These are phyloP conservation scores for Fragum whitleyi DNA, from an alignment of 2,888 invertebrate genomes.

Conservation along the genomic window DNA sequence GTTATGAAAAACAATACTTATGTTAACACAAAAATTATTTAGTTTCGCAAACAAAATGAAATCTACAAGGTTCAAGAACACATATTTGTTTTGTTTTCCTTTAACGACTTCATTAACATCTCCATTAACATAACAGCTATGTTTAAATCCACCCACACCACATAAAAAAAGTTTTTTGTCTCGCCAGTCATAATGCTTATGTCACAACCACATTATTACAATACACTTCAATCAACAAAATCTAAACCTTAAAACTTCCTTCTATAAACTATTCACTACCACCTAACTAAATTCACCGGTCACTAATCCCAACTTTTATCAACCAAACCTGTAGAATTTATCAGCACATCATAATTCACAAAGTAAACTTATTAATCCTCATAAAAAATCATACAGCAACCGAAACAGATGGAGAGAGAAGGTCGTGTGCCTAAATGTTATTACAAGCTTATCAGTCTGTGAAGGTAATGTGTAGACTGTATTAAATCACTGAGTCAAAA, in stretches of 20 bases:
- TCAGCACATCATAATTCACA: slow-evolving; percentile 22
- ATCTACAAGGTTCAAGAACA: too few relatives aligned
- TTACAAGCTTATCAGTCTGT: slow-evolving; percentile 19
- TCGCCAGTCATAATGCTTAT: too few relatives aligned
- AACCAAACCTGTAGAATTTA: slow-evolving; percentile 19
- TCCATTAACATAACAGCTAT: too few relatives aligned
- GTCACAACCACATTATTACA: too few relatives aligned
- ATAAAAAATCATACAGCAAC: slow-evolving; percentile 4
- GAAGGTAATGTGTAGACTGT: not conserved
- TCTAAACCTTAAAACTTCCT: not conserved
- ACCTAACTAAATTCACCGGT: slow-evolving; percentile 11
- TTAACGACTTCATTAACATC: not conserved
- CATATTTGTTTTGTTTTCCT: not conserved
- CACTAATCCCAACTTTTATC: slow-evolving; percentile 4
- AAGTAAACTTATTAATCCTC: slow-evolving; percentile 29
- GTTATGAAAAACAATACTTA: too few relatives aligned
- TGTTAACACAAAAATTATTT: too few relatives aligned
- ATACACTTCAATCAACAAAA: too few relatives aligned
- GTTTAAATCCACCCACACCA: too few relatives aligned
- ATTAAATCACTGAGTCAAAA: not conserved
- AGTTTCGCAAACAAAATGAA: too few relatives aligned
- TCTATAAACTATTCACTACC: slow-evolving; percentile 11
- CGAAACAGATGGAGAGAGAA: slow-evolving; percentile 2
- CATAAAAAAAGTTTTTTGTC: too few relatives aligned
- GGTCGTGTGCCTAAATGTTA: slow-evolving; percentile 14